Conservation (phyloP, 2,888 invertebrate species). For the Heliconius hortense region DNA sequence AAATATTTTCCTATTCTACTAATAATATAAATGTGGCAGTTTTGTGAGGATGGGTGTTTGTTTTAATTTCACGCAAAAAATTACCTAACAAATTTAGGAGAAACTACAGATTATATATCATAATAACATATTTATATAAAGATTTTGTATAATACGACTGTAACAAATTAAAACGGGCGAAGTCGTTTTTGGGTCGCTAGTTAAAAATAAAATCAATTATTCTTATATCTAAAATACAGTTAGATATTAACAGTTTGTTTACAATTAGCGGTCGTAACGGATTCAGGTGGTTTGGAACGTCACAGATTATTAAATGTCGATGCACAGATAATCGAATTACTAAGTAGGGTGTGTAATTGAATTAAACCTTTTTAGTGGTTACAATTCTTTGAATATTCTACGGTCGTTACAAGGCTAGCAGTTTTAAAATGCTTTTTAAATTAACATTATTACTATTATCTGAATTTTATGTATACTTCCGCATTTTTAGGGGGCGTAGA, state of each 20-base stretch:
- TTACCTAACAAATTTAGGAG: background rate
- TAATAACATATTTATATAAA: no score
- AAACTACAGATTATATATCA: background rate
- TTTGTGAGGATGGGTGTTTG: background rate
- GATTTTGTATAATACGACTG: background rate
- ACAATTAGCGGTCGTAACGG: constrained; percentile 33
- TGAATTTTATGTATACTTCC: no score
- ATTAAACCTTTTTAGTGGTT: constrained; percentile 12
- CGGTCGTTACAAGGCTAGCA: background rate
- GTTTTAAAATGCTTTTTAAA: background rate
- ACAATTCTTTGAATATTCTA: background rate
- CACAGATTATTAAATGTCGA: constrained; percentile 26
- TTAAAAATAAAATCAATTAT: constrained; percentile 4
- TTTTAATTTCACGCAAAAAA: background rate
- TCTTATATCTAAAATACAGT: constrained; percentile 26
- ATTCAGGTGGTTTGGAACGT: constrained; percentile 14
- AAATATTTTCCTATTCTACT: no score
- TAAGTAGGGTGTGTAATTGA: constrained; percentile 24
- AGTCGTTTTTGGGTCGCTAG: background rate
- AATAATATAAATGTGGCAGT: background rate
- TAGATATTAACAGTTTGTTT: constrained; percentile 27
- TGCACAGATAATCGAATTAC: constrained; percentile 22
- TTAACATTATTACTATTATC: background rate
- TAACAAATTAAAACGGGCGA: background rate
- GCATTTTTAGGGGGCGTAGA: no score